Evolutionary conservation across 2,888 invertebrate genomes (phyloP).

Genomic region (Rotaria socialis): DNA sequence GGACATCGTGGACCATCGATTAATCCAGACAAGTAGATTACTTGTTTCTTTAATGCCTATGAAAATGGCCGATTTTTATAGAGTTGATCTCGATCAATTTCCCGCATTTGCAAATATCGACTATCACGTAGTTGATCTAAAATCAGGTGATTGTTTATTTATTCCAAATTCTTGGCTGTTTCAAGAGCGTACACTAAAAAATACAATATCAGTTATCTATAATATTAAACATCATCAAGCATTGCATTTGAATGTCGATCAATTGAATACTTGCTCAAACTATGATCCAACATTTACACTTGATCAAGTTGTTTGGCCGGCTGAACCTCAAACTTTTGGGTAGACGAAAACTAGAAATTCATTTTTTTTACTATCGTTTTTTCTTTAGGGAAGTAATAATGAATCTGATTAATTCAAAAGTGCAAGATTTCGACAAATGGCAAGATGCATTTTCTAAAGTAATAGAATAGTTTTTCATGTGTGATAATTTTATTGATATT

Average conservation of each 20-base stretch:
- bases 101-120: slow-evolving; percentile 46
- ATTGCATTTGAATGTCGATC: slow-evolving; percentile 20
- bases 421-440: not conserved
- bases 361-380: not conserved
- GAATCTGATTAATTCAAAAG: not conserved
- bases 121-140: slow-evolving; percentile 45
- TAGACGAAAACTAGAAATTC: not conserved
- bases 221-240: slow-evolving; percentile 49
- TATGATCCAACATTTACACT: slow-evolving; percentile 40
- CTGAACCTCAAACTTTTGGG: not conserved
- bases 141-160: slow-evolving; percentile 48
- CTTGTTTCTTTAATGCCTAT: slow-evolving; percentile 49
- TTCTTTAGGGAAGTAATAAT: not conserved
- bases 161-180: slow-evolving; percentile 49
- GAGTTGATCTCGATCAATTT: slow-evolving; percentile 46
- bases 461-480: not conserved
- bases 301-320: slow-evolving; percentile 24
- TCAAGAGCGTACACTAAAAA: slow-evolving; percentile 49
- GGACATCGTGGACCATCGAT: slow-evolving; percentile 50
- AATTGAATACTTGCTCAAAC: slow-evolving; percentile 6
- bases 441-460: not conserved
- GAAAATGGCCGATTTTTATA: not conserved
- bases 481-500: not conserved
- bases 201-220: slow-evolving; percentile 52
- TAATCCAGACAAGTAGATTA: slow-evolving; percentile 51